Conservation (phyloP, 2,888 invertebrate genomes). For the Rhingia rostrata region DNA sequence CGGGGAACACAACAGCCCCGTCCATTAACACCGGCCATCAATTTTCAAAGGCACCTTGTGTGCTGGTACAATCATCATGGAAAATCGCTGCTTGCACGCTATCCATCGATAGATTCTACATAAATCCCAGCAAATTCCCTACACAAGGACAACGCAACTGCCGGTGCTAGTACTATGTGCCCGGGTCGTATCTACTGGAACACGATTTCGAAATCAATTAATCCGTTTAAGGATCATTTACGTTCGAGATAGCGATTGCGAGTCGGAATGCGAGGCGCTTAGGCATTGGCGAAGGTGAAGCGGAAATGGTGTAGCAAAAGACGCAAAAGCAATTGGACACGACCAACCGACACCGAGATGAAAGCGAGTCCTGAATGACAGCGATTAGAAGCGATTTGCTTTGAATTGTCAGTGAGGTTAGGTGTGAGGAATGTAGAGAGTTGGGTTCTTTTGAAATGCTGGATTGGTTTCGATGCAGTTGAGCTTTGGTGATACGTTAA, state of each 20-base stretch:
- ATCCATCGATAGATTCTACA: constrained; percentile 26
- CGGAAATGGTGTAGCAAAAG: background rate
- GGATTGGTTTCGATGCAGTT: no score
- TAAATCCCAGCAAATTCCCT: constrained; percentile 17
- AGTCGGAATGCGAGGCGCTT: constrained; percentile 18
- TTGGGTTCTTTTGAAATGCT: no score
- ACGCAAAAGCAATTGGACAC: constrained; percentile 7
- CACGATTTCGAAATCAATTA: constrained; percentile 55
- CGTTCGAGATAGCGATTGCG: constrained; percentile 31
- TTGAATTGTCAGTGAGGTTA: constrained; percentile 7
- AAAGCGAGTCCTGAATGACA: background rate
- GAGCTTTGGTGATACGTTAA: no score
- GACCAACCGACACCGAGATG: constrained; percentile 5
- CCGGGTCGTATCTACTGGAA: background rate
- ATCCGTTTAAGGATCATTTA: constrained; percentile 52
- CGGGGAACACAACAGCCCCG: background rate
- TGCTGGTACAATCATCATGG: constrained; percentile 24
- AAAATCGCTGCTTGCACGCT: constrained; percentile 47
- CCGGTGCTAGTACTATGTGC: background rate
- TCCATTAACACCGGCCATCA: constrained; percentile 43
- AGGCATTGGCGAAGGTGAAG: background rate
- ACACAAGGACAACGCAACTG: constrained; percentile 8
- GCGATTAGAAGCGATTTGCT: background rate
- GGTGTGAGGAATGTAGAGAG: background rate
- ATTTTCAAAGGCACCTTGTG: constrained; percentile 35